Conservation (phyloP, 2,797 vertebrate genomes). For the Columba guinea region DNA sequence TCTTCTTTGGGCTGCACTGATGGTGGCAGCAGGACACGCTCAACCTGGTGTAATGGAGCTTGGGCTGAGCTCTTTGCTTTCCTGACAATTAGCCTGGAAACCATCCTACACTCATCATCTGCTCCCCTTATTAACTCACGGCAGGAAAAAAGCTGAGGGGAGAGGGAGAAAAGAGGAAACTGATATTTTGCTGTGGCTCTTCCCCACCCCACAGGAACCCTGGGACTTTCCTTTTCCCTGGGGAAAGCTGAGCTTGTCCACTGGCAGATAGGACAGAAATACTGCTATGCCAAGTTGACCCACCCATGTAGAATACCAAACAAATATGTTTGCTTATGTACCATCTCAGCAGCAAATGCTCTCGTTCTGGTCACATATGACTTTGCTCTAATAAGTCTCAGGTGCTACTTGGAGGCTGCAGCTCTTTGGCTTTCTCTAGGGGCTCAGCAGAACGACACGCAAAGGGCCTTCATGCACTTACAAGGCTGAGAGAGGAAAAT, state of each 20-base stretch:
- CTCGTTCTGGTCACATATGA: rapidly evolving
- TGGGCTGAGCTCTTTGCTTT: slow-evolving; percentile 24
- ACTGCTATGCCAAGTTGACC: neutral
- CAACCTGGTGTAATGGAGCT: neutral
- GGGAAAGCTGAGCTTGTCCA: neutral
- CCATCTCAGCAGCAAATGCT: neutral
- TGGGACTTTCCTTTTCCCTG: neutral
- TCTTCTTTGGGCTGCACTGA: neutral
- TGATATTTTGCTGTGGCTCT: neutral
- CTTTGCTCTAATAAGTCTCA: rapidly evolving
- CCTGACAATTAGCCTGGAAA: slow-evolving; percentile 59
- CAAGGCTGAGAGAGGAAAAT: neutral
- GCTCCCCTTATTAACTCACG: slow-evolving; percentile 4
- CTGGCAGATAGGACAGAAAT: neutral
- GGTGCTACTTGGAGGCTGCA: neutral
- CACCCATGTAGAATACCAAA: neutral
- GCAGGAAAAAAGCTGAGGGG: neutral
- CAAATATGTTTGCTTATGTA: neutral
- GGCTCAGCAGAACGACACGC: neutral
- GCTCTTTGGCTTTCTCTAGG: neutral
- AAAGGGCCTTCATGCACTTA: neutral
- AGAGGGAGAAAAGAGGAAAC: slow-evolving; percentile 1
- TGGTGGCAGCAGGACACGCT: neutral
- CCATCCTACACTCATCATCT: slow-evolving; percentile 20
- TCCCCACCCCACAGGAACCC: neutral